Evolutionary conservation across 2,797 vertebrate species (phyloP).

Genomic region (Ispidina lecontei): DNA sequence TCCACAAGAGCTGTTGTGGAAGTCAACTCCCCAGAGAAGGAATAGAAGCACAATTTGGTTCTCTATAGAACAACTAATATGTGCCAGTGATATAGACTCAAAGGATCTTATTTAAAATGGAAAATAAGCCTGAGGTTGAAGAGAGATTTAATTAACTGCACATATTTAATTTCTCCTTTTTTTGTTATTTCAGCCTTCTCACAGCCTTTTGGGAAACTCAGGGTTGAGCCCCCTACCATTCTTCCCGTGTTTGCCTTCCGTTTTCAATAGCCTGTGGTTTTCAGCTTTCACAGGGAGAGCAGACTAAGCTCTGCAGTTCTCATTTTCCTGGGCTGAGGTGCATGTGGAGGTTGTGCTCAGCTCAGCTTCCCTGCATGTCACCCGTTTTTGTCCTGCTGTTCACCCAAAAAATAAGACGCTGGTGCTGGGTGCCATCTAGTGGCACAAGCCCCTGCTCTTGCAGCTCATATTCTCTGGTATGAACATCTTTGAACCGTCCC

Average conservation of each 20-base stretch:
- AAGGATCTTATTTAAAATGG: neutral
- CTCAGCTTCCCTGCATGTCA: fast-evolving
- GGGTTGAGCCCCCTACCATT: fast-evolving
- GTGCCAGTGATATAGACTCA: neutral
- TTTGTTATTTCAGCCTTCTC: neutral
- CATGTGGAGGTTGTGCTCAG: neutral
- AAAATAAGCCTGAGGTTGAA: neutral
- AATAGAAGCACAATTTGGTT: neutral
- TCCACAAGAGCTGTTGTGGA: neutral
- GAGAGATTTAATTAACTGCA: neutral
- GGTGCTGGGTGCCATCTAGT: conserved; percentile 59
- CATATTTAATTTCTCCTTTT: neutral
- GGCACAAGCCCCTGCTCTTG: neutral
- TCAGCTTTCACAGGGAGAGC: neutral
- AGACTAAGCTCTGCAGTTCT: neutral
- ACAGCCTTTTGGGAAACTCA: neutral
- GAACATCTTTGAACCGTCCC: fast-evolving
- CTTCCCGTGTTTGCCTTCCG: neutral
- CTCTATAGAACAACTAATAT: neutral
- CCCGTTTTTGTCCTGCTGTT: neutral
- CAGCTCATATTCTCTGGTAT: fast-evolving
- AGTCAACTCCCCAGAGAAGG: neutral
- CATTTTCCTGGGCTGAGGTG: neutral
- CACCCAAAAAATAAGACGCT: neutral
- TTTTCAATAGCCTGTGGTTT: neutral